These are phyloP conservation scores for Balaenoptera acutorostrata DNA, from an alignment of 2,113 vertebrate genomes.

Conservation along the genomic window DNA sequence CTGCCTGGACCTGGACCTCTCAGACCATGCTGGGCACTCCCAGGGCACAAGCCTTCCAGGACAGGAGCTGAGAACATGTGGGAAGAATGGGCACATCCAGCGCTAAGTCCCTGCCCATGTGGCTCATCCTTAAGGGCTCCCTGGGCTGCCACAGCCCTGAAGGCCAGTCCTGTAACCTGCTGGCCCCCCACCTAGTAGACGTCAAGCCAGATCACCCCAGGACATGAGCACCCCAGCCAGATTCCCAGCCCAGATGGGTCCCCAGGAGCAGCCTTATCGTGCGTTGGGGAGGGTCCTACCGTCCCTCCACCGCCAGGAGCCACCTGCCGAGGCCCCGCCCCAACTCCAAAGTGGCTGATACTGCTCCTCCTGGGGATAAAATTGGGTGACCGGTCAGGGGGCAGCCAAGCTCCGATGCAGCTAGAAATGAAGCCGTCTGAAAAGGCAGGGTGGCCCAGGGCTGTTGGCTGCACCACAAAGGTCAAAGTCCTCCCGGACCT, in stretches of 20 bases:
- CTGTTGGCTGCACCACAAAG: neutral
- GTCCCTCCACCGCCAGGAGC: too few relatives aligned
- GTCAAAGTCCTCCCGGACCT: neutral
- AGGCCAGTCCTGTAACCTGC: neutral
- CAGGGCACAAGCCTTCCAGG: neutral
- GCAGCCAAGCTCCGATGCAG: rapidly evolving
- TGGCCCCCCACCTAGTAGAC: neutral
- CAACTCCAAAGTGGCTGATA: neutral
- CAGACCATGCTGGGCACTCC: neutral
- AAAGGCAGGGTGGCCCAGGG: neutral
- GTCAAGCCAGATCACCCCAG: neutral
- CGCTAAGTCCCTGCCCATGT: rapidly evolving
- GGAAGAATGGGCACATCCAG: neutral
- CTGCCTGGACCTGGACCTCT: neutral
- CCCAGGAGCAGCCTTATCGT: neutral
- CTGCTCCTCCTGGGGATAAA: too few relatives aligned
- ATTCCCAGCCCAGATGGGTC: neutral
- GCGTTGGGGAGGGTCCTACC: too few relatives aligned
- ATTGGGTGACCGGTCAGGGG: too few relatives aligned
- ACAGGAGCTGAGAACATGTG: neutral
- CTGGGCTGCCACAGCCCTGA: neutral
- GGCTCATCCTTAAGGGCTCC: neutral
- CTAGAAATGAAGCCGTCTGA: neutral
- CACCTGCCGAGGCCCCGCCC: neutral
- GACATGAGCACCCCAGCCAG: neutral